Evolutionary conservation across 2,888 invertebrate species (phyloP).

Genomic region (Melolontha melolontha): DNA sequence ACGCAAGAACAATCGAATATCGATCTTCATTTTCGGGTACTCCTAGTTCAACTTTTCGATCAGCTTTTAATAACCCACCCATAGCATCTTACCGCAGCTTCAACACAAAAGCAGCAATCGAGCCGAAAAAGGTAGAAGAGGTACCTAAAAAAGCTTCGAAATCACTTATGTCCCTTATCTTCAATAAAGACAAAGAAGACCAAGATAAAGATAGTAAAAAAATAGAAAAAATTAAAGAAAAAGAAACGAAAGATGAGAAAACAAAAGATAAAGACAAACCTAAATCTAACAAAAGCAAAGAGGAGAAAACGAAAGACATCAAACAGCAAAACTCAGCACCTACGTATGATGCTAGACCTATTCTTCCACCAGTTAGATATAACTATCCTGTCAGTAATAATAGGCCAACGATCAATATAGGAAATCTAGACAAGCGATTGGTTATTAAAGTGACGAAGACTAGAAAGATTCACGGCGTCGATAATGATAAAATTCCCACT

Average conservation of each 20-base stretch:
- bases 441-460: conserved; percentile 32
- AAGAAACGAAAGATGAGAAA: not conserved
- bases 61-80: conserved; percentile 8
- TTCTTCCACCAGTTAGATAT: not conserved
- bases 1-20: not conserved
- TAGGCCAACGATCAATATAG: not conserved
- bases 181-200: conserved; percentile 1
- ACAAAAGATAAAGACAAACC: not conserved
- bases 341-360: not conserved
- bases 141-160: not conserved
- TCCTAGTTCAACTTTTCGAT: not conserved
- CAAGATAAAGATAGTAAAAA: conserved; percentile 6
- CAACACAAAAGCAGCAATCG: not conserved
- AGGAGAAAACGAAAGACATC: not conserved
- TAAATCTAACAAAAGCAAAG: not conserved
- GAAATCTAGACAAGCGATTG: not conserved
- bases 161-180: not conserved
- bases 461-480: conserved; percentile 45
- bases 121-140: no score
- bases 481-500: conserved; percentile 50
- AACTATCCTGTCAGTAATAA: not conserved
- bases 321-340: not conserved
- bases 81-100: conserved; percentile 4
- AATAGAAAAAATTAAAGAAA: not conserved
- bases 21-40: not conserved